Conservation (phyloP, 2,113 vertebrate genomes). For the Prionailurus bengalensis region DNA sequence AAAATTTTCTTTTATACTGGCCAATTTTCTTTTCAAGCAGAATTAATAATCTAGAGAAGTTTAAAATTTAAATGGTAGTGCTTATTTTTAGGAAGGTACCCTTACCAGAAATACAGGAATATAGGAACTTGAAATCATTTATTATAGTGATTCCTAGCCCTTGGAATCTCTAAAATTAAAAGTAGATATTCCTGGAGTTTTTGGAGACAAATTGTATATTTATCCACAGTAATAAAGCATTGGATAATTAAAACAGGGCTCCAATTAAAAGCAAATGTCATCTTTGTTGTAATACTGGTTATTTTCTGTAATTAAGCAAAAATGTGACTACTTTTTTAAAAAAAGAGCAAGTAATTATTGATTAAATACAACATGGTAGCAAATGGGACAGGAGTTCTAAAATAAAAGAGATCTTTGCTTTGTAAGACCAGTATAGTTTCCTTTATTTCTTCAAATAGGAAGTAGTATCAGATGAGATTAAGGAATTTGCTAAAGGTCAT, state of each 20-base stretch:
- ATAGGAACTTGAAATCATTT: not conserved
- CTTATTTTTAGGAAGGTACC: not conserved
- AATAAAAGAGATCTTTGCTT: not conserved
- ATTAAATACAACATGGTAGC: not conserved
- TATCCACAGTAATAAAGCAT: not conserved
- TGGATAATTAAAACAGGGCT: not conserved
- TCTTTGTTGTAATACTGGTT: not conserved
- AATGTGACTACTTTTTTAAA: not conserved
- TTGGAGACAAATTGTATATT: not conserved
- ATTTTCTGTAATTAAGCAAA: slow-evolving; percentile 34
- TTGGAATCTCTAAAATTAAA: slow-evolving; percentile 18
- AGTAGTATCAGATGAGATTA: not conserved
- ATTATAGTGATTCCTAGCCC: not conserved
- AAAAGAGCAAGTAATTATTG: not conserved
- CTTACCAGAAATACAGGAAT: not conserved
- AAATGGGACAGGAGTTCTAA: not conserved
- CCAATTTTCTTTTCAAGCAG: not conserved
- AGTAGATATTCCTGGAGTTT: not conserved
- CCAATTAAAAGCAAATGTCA: not conserved
- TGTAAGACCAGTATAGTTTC: not conserved
- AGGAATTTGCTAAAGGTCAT: not conserved
- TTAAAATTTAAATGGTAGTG: slow-evolving; percentile 14
- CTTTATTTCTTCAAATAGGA: slow-evolving; percentile 34
- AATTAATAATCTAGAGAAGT: slow-evolving; percentile 19
- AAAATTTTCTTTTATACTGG: not conserved